Evolutionary conservation across 2,113 vertebrate species (phyloP), one percentile per base, ranked within the genome.

Genomic region (Prionailurus viverrinus): DNA sequence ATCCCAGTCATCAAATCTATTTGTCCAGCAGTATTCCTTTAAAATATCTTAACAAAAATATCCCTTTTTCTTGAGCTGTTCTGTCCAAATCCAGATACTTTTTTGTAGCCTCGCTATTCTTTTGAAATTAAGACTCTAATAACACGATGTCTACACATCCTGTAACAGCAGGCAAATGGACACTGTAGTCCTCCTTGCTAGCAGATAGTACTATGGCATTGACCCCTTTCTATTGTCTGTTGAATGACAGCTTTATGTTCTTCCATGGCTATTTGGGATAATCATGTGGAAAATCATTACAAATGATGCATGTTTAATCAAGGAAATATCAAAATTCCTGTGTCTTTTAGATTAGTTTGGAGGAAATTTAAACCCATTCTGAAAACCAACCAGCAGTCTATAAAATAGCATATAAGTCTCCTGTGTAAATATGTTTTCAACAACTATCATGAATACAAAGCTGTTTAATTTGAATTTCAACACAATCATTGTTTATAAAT

Each of bases 221-320:
- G 63, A 97, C 33, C 61, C 84, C 82, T 92, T 83, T 94, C 41
- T 41, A 94, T 74, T 94, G 27, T 91, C 27, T 93, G 31, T 78
- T 97, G 97, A 98, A 98, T 98, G 97, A 98, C 98, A 98, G 95
- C 82, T 96, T 86, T 89, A 25, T 89, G 91, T 33, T 78, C 93
- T 97, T 98, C 96, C 74, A 73, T 92, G 96, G 84, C 14, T 98
- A 93, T 98, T 98, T 97, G 94, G 97, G 73, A 98, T 97, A 98
- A 98, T 98, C 93, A 89, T 94, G 83, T 98, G 96, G 97, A 98
- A 98, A 98, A 98, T 98, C 96, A 98, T 94, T 97, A 91, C 65
- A 98, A 97, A 97, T 94, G 89, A 98, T 89, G 87, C 95, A 97
- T 98, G 95, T 97, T 98, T 98, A 98, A 98, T 96, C 69, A 55